These are phyloP conservation scores for Vidua chalybeata DNA, from an alignment of 2,113 vertebrate genomes.

Conservation along the genomic window DNA sequence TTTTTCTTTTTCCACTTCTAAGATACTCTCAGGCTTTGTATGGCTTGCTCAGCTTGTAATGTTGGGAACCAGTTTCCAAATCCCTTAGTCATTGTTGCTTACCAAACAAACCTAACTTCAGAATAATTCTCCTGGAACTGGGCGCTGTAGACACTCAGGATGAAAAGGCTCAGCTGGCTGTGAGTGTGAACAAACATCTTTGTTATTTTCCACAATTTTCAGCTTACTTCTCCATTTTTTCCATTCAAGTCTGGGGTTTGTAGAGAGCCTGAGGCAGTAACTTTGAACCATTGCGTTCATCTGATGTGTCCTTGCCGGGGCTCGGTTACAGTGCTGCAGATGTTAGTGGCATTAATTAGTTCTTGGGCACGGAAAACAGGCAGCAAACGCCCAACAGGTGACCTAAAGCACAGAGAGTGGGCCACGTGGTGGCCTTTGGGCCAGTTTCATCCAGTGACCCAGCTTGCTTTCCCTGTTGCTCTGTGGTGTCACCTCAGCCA, in stretches of 20 bases:
- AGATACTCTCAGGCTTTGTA: not conserved
- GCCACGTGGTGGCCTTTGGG: not conserved
- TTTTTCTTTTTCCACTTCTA: not conserved
- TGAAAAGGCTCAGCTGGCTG: conserved; percentile 11
- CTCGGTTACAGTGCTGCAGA: not conserved
- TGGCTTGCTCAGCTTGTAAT: not conserved
- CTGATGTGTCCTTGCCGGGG: not conserved
- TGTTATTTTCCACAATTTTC: not conserved
- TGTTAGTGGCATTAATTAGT: not conserved
- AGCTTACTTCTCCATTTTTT: not conserved
- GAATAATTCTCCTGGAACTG: not conserved
- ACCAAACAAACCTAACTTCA: not conserved
- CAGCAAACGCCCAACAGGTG: not conserved
- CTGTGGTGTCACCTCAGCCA: not conserved
- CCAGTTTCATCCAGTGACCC: not conserved
- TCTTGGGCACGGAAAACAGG: not conserved
- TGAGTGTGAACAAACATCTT: not conserved
- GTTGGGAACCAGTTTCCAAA: not conserved
- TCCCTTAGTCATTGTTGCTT: not conserved
- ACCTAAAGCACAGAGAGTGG: not conserved
- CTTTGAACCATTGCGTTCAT: not conserved
- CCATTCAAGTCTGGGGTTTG: not conserved
- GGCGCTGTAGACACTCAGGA: not conserved
- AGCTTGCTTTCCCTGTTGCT: not conserved
- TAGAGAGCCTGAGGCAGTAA: not conserved